Evolutionary conservation across 1,140 invertebrate species (phyloP), one percentile per base, ranked within the genome.

Genomic region (Drosophila albomicans): DNA sequence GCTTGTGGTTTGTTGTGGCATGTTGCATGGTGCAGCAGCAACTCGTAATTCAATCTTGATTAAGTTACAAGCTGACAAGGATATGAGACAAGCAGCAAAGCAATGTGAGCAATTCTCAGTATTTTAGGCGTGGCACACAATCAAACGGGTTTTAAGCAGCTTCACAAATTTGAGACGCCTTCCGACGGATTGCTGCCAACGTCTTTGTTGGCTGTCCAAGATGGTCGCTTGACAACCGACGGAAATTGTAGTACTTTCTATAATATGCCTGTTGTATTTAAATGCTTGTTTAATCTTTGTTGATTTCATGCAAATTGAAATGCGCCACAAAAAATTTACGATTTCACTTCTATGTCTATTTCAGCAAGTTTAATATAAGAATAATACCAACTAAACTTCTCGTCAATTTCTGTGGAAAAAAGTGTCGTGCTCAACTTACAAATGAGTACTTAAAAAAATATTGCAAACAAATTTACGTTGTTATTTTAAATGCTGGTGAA

Each of bases 21-120:
- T 25, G 48, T 51, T 6, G 48, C 48, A 51, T 25, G 48, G 46
- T 25, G 46, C 8, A 25, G 11, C 28, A 54, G 11, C 25, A 11
- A 16, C 52, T 41, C 32, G 51, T 51, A 51, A 64, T 64, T 28
- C 48, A 52, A 16, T 52, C 62, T 52, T 64, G 48, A 64, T 64
- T 64, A 64, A 64, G 62, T 64, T 52, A 48, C 48, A 41, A 41
- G 48, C 61, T 49, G 28, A n/a, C 28, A 32, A 54, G 28, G 51
- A 54, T 32, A 8, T 20, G 28, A 35, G 28, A 13, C n/a, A 3
- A 7, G 45, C 1, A 38, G 35, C 35, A 8, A 38, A 38, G 35
- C 35, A 8, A 38, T 38, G 35, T 38, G 35, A 38, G 35, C 35
- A 38, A 38, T 38, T 38, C 10, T 25, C 28, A 13, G 28, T 28